Evolutionary conservation across 2,113 vertebrate species (phyloP).

Genomic region (Electrona antarctica): DNA sequence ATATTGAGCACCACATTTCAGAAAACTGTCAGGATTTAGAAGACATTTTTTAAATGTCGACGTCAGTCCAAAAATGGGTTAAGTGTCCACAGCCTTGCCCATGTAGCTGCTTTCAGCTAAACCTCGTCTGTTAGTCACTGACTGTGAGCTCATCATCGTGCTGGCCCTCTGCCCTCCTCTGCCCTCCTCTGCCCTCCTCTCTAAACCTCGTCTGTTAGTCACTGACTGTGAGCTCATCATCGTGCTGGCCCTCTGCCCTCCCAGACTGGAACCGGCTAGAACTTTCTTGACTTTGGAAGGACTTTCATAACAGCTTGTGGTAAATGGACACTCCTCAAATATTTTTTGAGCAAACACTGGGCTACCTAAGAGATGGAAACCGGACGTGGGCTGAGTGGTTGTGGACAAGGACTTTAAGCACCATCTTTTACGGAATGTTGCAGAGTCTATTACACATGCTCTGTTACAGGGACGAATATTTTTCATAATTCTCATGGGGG

Average conservation of each 20-base stretch:
- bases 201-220: too few species aligned
- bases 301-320: slow-evolving; percentile 38
- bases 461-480: neutral
- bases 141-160: neutral
- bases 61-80: too few species aligned
- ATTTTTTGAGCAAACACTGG: slow-evolving; percentile 48
- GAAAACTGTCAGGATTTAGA: too few species aligned
- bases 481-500: too few species aligned
- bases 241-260: slow-evolving; percentile 1
- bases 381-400: slow-evolving; percentile 30
- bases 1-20: too few species aligned
- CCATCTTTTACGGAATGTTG: slow-evolving; percentile 15
- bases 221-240: neutral
- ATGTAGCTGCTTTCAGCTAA: too few species aligned
- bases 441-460: neutral
- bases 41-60: too few species aligned
- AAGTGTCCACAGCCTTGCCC: too few species aligned
- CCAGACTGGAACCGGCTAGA: slow-evolving; percentile 2
- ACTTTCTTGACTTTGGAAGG: slow-evolving; percentile 36
- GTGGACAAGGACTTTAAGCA: slow-evolving; percentile 18
- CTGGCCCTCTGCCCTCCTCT: slow-evolving; percentile 19
- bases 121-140: too few species aligned
- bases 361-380: slow-evolving; percentile 21
- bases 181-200: slow-evolving; percentile 3
- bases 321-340: slow-evolving; percentile 53